These are phyloP conservation scores for Bagarius yarrelli DNA, from an alignment of 2,113 vertebrate genomes.

Conservation along the genomic window DNA sequence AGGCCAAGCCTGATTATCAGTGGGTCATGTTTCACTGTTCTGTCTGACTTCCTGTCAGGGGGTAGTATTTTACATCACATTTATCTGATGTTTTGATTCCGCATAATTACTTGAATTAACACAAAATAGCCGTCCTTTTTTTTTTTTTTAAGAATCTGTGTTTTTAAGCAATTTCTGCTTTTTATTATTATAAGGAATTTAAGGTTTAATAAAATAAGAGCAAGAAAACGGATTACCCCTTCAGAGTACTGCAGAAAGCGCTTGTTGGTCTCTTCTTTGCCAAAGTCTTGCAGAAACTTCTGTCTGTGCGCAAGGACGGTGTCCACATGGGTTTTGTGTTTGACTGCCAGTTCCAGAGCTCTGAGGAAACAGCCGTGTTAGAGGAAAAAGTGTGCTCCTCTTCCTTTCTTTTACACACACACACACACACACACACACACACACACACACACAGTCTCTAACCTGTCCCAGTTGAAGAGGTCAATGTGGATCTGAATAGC, in stretches of 20 bases:
- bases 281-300: conserved; percentile 85
- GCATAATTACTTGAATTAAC: not conserved
- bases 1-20: conserved; percentile 3
- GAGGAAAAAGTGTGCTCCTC: not conserved
- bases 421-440: conserved; percentile 16
- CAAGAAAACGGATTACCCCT: conserved; percentile 71
- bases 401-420: not conserved
- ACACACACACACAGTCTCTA: not conserved
- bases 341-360: conserved; percentile 94
- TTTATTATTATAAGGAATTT: not conserved
- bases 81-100: conserved; percentile 4
- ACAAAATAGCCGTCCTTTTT: not conserved
- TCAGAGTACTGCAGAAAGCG: conserved; percentile 89
- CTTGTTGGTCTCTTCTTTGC: conserved; percentile 89
- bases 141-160: not conserved
- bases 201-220: not conserved
- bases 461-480: conserved; percentile 97
- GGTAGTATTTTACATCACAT: not conserved
- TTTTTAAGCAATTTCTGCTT: not conserved
- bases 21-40: conserved; percentile 4
- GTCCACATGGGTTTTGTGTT: conserved; percentile 97
- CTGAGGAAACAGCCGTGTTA: conserved; percentile 65
- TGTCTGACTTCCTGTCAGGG: not conserved
- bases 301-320: conserved; percentile 91
- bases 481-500: conserved; percentile 90